These are phyloP conservation scores for Lerista edwardsae DNA, from an alignment of 2,797 vertebrate genomes.

Conservation along the genomic window DNA sequence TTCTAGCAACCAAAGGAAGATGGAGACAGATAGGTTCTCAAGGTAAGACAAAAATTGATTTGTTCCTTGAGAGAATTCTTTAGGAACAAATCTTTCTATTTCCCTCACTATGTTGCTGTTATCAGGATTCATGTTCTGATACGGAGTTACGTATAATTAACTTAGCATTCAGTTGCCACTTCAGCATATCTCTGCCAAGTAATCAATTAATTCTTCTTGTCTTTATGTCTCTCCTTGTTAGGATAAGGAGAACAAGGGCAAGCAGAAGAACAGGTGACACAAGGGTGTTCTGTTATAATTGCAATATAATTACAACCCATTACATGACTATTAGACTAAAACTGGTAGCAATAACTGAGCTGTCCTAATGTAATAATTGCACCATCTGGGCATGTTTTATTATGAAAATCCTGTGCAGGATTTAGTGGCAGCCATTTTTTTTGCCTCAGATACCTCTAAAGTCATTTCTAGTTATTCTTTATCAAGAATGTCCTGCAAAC, in stretches of 20 bases:
- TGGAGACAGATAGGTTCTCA: too few species aligned
- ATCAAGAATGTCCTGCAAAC: background rate
- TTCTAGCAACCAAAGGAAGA: background rate
- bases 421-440: background rate
- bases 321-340: constrained; percentile 6
- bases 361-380: background rate
- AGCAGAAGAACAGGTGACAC: background rate
- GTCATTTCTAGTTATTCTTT: background rate
- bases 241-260: background rate
- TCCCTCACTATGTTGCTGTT: background rate
- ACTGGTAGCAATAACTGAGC: background rate
- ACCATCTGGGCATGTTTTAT: background rate
- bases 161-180: background rate
- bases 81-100: background rate
- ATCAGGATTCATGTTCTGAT: background rate
- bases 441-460: background rate
- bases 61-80: background rate
- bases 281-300: background rate
- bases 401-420: background rate
- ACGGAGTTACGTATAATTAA: background rate
- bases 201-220: background rate
- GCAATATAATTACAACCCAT: constrained; percentile 18
- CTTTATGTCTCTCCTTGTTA: background rate
- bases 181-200: background rate
- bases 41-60: background rate